Conservation (phyloP, 2,888 invertebrate genomes). For the Vesta saturnalis region DNA sequence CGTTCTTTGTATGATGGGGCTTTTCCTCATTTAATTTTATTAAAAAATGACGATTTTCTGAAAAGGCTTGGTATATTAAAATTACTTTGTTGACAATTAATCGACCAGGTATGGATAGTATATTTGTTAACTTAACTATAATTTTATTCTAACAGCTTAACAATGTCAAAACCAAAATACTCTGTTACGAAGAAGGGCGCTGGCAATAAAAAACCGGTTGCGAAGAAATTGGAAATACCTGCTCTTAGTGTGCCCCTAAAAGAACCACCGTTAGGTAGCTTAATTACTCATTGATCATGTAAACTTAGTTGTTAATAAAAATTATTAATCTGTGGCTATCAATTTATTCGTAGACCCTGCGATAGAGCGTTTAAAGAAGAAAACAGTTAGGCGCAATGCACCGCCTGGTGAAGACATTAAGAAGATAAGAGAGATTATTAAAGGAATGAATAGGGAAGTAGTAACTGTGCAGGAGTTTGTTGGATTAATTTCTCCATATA, state of each 20-base stretch:
- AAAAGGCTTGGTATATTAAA: background rate
- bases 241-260: constrained; percentile 23
- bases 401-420: constrained; percentile 56
- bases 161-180: constrained; percentile 9
- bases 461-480: constrained; percentile 58
- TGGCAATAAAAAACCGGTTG: background rate
- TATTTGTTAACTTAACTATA: no score
- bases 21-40: background rate
- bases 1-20: constrained; percentile 15
- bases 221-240: constrained; percentile 18
- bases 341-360: constrained; percentile 22
- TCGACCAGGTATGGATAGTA: no score
- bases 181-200: background rate
- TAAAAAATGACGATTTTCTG: no score
- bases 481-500: constrained; percentile 55
- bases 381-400: constrained; percentile 52
- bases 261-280: constrained; percentile 11
- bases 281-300: background rate
- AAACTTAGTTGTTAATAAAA: background rate
- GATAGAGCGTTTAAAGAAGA: constrained; percentile 44
- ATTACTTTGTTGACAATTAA: no score
- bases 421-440: constrained; percentile 50
- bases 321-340: background rate
- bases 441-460: constrained; percentile 45
- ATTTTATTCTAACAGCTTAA: no score